Base-by-base conservation (phyloP, 2,113 vertebrate species). In the Neogale vison region DNA sequence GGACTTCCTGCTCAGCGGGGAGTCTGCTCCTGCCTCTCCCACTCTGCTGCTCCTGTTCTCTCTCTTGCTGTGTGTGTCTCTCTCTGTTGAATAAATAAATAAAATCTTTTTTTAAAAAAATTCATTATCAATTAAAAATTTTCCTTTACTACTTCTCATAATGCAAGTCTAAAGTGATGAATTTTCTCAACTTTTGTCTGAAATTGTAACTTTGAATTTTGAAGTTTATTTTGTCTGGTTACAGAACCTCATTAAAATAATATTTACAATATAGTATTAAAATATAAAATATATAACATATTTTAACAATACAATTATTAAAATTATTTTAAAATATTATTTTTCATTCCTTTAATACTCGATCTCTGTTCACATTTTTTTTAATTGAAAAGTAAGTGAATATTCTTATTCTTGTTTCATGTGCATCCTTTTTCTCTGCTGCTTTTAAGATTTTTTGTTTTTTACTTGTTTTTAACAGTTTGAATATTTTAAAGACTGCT, bases 121-220 rank as follows among this genome's bases (percentile, higher is more conserved):
- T 88, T 55, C 57, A 45, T 24, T 52, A 34, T 52, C 39, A 88
- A 39, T 17, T 82, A 18, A 63, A 71, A 80, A 50, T 17, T 55
- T 21, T 36, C 31, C 26, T 71, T 47, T 59, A 82, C 71, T 17
- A 47, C 13, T 71, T 59, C 36, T 80, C 26, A 0, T 34, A 63
- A 10, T 67, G 1, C 14, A n/a, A 15, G 52, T 59, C 11, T 39
- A 10, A 12, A 21, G 42, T n/a, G 21, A 72, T 52, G 52, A 24
- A 45, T 89, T 71, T 81, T 45, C 34, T 59, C 34, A 63, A 29
- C 12, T 63, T 72, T 52, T 82, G 34, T 61, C 39, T 69, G 2
- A 72, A 88, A 72, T 34, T 80, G 61, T 88, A 81, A 88, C 59
- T 63, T 95, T 63, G 18, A 89, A 9, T 89, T 94, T 89, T 52